Base-by-base conservation (phyloP, 1,140 invertebrate species). In the Pseudomyrmex pallidus region DNA sequence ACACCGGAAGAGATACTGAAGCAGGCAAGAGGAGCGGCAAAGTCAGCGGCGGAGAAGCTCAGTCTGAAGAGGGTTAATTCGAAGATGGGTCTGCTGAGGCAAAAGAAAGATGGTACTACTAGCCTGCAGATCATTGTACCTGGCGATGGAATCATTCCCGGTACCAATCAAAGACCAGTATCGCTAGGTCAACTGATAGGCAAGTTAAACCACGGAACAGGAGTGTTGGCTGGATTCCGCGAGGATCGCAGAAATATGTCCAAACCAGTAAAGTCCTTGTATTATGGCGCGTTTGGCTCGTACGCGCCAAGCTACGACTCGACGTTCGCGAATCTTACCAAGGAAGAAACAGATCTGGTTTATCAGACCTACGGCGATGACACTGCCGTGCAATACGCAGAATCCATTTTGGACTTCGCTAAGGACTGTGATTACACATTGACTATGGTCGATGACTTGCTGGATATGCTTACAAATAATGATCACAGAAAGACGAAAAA, bases 301-400 rank as follows among this genome's bases (percentile, higher is more conserved):
- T 99, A 99, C 95, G 98, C 98, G 2, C 99, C 99, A 0, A 96
- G 96, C 20, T 98, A 98, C 93, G 99, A 99, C 93, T 99, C 98
- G 0, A 98, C 98, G 2, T 99, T 99, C 95, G 96, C 99, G 0
- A 99, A 98, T 90, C 94, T 99, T 22, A 98, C 96, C 12, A 98
- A 99, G 92, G 98, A 99, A 86, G 99, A 99, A 91, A 97, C 98
- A 0, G 98, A 99, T 90, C 92, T 99, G 82, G 96, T 99, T 0
- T 96, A 98, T 89, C 96, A 97, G 84, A 99, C 98, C 0, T 98
- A 99, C 91, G 98, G 98, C 0, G 97, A 98, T 93, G 97, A 98
- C 80, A 96, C 96, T n/a, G 97, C 97, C 44, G 96, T 97, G 1
- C 96, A 98, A 84, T 98, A 99, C 94, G 97, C 98, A 4, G 96